A percentile compares a stretch with the other conserved stretches of the same genome.
These are phyloP conservation scores for Macrosteles quadrilineatus DNA, from an alignment of 1,140 invertebrate genomes.

Conservation along the genomic window DNA sequence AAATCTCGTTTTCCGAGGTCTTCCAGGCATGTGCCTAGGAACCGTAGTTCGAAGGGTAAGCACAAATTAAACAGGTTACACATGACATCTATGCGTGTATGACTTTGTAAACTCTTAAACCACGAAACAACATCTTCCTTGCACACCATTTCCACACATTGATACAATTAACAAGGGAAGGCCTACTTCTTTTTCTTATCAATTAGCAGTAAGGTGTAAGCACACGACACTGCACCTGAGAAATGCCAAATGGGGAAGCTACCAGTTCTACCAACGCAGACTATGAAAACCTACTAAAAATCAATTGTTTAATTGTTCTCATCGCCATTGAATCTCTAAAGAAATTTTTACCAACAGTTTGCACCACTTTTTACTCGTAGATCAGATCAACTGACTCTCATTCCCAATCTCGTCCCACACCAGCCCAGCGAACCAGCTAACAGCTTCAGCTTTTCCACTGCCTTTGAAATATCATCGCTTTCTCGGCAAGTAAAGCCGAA, in stretches of 20 bases:
- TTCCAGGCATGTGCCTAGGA: slow-evolving; percentile 88
- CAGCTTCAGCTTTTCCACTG: too few relatives aligned
- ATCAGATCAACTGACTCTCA: slow-evolving; percentile 31
- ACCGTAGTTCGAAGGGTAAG: slow-evolving; percentile 90
- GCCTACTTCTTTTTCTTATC: slow-evolving; percentile 37
- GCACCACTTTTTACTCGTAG: slow-evolving; percentile 23
- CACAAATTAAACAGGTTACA: slow-evolving; percentile 92
- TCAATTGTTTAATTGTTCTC: slow-evolving; percentile 15
- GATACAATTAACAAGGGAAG: slow-evolving; percentile 51
- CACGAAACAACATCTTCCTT: slow-evolving; percentile 91
- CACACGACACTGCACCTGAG: slow-evolving; percentile 32
- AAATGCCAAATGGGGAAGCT: slow-evolving; percentile 32
- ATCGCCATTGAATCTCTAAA: slow-evolving; percentile 14
- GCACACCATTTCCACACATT: slow-evolving; percentile 85
- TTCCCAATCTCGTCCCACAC: neutral
- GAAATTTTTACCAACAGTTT: slow-evolving; percentile 23
- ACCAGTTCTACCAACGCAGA: slow-evolving; percentile 14
- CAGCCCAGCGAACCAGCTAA: too few relatives aligned
- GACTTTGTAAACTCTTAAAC: slow-evolving; percentile 92
- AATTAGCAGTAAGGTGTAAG: slow-evolving; percentile 31
- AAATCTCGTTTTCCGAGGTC: slow-evolving; percentile 89
- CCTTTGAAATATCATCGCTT: too few relatives aligned
- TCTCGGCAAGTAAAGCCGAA: too few relatives aligned
- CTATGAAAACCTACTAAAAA: slow-evolving; percentile 16
- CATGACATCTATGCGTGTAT: slow-evolving; percentile 93